Conservation (phyloP, 2,113 vertebrate genomes). For the Noturus placidus region DNA sequence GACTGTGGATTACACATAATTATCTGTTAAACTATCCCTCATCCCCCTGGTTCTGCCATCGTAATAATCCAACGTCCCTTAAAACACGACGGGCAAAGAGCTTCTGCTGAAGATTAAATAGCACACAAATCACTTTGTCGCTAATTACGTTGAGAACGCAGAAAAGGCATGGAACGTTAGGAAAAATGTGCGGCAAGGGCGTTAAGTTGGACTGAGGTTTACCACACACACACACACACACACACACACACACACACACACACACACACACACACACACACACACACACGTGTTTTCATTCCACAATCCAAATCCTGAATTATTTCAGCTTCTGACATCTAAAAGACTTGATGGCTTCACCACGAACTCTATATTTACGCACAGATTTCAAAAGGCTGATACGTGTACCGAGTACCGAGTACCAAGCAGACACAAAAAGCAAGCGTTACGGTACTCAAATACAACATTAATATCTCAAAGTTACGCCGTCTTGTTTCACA, state of each 20-base stretch:
- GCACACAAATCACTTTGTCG: background rate
- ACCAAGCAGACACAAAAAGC: background rate
- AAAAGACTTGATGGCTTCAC: background rate
- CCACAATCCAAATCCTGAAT: constrained; percentile 12
- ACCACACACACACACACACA: constrained; percentile 57
- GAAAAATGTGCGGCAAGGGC: constrained; percentile 4
- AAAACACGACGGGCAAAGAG: constrained; percentile 11
- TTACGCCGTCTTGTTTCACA: background rate
- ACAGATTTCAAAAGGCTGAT: background rate
- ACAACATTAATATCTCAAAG: background rate
- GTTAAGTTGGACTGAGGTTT: constrained; percentile 16
- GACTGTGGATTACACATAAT: constrained; percentile 59
- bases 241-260: constrained; percentile 36
- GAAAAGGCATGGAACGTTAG: background rate
- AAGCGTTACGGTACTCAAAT: background rate
- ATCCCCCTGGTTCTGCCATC: constrained; percentile 30
- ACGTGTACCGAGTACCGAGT: background rate
- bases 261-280: constrained; percentile 57
- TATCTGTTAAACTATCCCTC: constrained; percentile 47
- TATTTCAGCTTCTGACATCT: background rate
- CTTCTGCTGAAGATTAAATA: constrained; percentile 21
- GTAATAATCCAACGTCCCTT: constrained; percentile 38
- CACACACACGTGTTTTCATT: background rate
- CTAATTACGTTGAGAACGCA: background rate
- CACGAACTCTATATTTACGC: background rate